These are phyloP conservation scores for Parus major DNA, from an alignment of 2,113 vertebrate genomes.

Conservation along the genomic window DNA sequence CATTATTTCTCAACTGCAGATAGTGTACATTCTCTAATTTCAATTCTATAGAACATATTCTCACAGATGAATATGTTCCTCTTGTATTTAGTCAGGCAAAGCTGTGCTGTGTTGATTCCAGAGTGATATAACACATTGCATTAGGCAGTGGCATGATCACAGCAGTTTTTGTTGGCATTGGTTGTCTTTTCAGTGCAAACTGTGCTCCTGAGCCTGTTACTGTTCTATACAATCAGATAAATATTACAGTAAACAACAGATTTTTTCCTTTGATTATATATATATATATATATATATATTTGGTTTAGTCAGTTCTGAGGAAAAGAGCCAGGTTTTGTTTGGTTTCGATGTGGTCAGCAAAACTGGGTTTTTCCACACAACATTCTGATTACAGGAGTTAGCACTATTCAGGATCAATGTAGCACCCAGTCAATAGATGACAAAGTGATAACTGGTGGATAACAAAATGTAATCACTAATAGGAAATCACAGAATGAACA, in stretches of 20 bases:
- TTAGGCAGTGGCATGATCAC: background rate
- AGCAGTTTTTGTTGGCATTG: background rate
- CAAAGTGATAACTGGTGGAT: background rate
- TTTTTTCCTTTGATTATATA: background rate
- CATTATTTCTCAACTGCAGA: background rate
- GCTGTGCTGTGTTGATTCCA: background rate
- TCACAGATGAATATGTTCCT: background rate
- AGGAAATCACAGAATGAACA: background rate
- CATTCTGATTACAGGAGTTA: background rate
- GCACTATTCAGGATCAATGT: background rate
- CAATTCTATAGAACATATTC: background rate
- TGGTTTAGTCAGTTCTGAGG: background rate
- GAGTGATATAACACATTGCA: background rate
- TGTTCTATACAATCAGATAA: background rate
- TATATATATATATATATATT: background rate
- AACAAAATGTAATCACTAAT: background rate
- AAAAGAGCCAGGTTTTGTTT: background rate
- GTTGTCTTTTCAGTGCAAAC: background rate
- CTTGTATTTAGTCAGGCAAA: background rate
- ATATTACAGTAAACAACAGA: background rate
- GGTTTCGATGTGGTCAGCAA: background rate
- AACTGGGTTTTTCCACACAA: background rate
- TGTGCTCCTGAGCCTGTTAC: background rate
- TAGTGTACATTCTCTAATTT: background rate
- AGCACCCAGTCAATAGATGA: background rate